A percentile compares a stretch with the other conserved stretches of the same genome.
phyloP scores from a whole-genome alignment of 2,888 invertebrate genomes.

The Oscheius sp. region DNA sequence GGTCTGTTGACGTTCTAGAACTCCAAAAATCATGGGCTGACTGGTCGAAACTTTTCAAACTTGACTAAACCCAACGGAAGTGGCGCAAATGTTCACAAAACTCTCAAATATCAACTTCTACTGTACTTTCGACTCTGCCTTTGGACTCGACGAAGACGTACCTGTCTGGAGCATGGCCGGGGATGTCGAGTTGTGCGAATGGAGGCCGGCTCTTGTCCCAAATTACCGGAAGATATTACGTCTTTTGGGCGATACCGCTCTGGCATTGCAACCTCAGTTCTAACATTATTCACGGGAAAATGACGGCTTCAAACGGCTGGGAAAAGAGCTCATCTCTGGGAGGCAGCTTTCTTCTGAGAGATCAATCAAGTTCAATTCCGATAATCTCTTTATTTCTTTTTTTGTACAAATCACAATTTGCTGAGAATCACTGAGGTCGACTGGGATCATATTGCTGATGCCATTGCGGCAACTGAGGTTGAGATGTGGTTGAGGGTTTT shows the following conservation, averaged over 20 bases:
- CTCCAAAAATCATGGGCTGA: slow-evolving; percentile 22
- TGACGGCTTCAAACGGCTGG: background rate
- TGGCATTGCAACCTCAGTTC: slow-evolving; percentile 18
- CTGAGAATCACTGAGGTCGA: no score
- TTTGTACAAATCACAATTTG: no score
- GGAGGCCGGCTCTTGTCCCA: slow-evolving; percentile 11
- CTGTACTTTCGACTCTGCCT: background rate
- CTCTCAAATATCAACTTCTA: background rate
- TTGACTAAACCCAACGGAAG: slow-evolving; percentile 18
- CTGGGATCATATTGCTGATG: background rate
- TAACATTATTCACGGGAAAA: background rate
- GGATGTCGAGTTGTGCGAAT: slow-evolving; percentile 2
- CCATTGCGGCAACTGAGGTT: background rate
- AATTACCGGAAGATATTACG: slow-evolving; percentile 32
- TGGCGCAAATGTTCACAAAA: background rate
- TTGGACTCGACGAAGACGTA: slow-evolving; percentile 7
- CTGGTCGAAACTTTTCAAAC: slow-evolving; percentile 2
- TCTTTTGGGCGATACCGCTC: slow-evolving; percentile 26
- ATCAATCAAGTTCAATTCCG: background rate
- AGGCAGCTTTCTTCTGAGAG: background rate
- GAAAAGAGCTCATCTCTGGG: background rate
- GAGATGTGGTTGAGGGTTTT: slow-evolving; percentile 10
- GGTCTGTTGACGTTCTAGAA: slow-evolving; percentile 18
- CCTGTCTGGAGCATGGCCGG: slow-evolving; percentile 29
- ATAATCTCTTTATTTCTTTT: slow-evolving; percentile 1